Conservation (phyloP, 1,140 invertebrate species). For the Aplysia californica region DNA sequence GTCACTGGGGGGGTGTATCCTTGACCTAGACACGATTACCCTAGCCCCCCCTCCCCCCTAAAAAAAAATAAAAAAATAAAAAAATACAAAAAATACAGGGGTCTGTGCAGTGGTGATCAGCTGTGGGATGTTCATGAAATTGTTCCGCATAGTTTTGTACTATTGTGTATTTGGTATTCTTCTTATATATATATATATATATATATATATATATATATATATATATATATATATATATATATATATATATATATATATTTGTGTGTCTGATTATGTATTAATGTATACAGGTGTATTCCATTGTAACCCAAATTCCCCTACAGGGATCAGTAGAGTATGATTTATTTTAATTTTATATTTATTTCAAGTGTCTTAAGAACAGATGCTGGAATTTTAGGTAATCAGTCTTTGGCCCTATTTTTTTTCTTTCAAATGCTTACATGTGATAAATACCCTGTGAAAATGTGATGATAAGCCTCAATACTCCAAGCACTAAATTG, state of each 20-base stretch:
- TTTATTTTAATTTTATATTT: not conserved
- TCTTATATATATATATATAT: not conserved
- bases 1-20: no score
- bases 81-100: not conserved
- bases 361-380: not conserved
- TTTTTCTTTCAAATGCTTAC: not conserved
- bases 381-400: not conserved
- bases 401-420: not conserved
- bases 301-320: no score
- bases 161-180: not conserved
- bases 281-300: not conserved
- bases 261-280: not conserved
- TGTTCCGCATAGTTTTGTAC: not conserved
- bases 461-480: no score
- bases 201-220: not conserved
- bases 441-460: not conserved
- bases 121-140: not conserved
- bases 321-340: no score
- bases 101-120: not conserved
- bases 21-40: no score
- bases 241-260: slow-evolving; percentile 15
- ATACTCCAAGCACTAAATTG: no score
- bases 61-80: not conserved
- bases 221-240: slow-evolving; percentile 13
- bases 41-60: no score